Evolutionary conservation across 2,113 vertebrate genomes (phyloP).

Genomic region (Vulpes vulpes): DNA sequence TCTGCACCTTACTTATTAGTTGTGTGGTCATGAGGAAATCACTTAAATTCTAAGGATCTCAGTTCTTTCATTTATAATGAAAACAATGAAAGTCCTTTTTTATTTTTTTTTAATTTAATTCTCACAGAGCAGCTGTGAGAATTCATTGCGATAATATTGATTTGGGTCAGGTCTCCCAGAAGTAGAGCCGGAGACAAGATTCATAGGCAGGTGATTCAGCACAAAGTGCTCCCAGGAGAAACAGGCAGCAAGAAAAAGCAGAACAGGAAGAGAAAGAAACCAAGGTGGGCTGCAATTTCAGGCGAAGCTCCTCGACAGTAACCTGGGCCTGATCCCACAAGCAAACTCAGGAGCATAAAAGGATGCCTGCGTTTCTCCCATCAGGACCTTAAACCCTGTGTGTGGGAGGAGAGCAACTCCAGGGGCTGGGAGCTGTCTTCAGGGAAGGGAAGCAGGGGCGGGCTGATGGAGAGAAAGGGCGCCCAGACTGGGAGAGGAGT

Average conservation of each 20-base stretch:
- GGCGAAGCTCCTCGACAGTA: neutral
- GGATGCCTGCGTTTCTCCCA: neutral
- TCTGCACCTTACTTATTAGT: neutral
- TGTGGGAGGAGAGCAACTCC: neutral
- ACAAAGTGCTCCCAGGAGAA: neutral
- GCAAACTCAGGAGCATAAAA: neutral
- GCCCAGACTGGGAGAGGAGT: neutral
- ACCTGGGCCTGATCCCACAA: no score
- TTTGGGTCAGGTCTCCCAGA: neutral
- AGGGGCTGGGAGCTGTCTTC: neutral
- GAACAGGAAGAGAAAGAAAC: neutral
- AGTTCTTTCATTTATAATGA: neutral
- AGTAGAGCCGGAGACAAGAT: neutral
- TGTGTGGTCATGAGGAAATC: neutral
- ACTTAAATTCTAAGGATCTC: neutral
- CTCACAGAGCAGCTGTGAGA: neutral
- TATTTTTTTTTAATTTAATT: neutral
- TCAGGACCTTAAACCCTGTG: neutral
- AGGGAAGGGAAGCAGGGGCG: neutral
- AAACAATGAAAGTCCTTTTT: neutral
- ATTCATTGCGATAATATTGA: neutral
- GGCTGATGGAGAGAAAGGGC: neutral
- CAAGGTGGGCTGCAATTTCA: neutral
- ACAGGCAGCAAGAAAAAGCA: neutral
- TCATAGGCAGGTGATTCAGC: neutral